Base-by-base conservation (phyloP, 2,888 invertebrate species). In the Gisinianus flammeolus region DNA sequence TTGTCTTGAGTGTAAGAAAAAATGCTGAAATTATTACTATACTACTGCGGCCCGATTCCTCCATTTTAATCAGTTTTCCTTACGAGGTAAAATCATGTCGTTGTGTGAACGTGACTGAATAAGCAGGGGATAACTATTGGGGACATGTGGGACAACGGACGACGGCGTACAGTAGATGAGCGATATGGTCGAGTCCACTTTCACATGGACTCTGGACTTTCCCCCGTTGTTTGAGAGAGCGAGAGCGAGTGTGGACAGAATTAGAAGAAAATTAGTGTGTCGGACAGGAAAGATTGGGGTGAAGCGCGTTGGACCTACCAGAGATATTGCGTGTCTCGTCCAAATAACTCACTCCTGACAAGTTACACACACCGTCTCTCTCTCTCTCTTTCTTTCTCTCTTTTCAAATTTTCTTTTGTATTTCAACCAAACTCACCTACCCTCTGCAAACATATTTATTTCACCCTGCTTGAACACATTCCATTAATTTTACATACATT, bases 311-410 rank as follows among this genome's bases (percentile, higher is more conserved):
- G 12, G 70, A 35, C 54, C 54, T 26, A 52, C 22, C 22, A 44
- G 52, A 10, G 12, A n/a, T n/a, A 64, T 81, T 70, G 81, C 81
- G 79, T 81, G 81, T 70, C 72, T 70, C 71, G 30, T 74, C 72
- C 52, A 72, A 80, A 81, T 81, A 81, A 81, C 80, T 81, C 81
- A 81, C 66, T 79, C 77, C 69, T 80, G 79, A 81, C 80, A 79
- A 81, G 79, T 79, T 76, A 79, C 67, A 54, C 79, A 68, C 76
- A 62, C 64, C 66, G 62, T 62, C 62, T 62, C 62, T 12, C 4
- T 56, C 4, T 56, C 19, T 12, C 4, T 56, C 19, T n/a, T n/a
- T 56, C 19, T 56, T 10, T 56, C 19, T 62, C 24, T 62, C 24
- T 62, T 76, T 71, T 66, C 67, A 24, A 67, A 64, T 62, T 73